Conservation (phyloP, 2,113 vertebrate genomes). For the Coptodon bakossiorum region DNA sequence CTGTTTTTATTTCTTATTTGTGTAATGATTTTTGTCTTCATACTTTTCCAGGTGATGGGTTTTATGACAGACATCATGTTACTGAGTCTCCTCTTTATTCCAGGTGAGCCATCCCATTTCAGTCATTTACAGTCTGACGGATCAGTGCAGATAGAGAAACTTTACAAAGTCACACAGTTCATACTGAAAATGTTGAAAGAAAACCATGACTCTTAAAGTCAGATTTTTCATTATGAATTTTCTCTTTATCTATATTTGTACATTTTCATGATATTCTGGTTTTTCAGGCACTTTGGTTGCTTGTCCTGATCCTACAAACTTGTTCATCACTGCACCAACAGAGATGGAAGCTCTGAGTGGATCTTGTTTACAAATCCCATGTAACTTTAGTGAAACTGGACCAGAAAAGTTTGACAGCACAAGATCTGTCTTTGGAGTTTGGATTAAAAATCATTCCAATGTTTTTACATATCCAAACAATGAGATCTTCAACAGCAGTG, state of each 20-base stretch:
- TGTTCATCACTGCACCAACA: rapidly evolving
- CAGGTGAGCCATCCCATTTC: neutral
- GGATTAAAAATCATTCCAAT: no score
- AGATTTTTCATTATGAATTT: neutral
- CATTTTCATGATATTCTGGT: neutral
- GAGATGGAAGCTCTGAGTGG: rapidly evolving
- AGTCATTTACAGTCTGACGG: neutral
- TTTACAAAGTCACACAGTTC: neutral
- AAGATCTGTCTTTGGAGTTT: no score
- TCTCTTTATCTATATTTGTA: neutral
- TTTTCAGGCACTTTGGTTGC: neutral
- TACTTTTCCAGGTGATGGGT: neutral
- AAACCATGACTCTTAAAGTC: neutral
- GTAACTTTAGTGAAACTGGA: neutral
- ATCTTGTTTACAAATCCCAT: neutral
- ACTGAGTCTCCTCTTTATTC: neutral
- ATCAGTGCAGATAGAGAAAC: neutral
- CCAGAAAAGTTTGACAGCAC: no score
- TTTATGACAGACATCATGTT: neutral
- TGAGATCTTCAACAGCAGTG: neutral
- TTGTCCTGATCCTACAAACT: neutral
- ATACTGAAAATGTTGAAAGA: neutral
- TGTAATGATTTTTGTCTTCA: neutral
- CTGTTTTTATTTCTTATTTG: neutral
- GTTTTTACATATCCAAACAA: no score